Evolutionary conservation across 2,113 vertebrate genomes (phyloP).

Genomic region (Morone saxatilis): DNA sequence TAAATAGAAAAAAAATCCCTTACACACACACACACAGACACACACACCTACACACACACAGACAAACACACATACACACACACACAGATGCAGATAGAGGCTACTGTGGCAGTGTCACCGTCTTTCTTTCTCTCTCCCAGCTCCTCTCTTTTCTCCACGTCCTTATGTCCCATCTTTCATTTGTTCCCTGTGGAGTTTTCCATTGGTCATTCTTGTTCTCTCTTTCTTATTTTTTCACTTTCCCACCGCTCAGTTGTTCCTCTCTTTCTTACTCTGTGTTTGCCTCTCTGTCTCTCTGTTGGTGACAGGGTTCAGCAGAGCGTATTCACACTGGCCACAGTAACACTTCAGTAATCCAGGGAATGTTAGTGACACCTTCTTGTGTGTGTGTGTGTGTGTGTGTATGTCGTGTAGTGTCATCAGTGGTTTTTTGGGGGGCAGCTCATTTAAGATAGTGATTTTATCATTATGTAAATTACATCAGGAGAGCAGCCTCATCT

Average conservation of each 20-base stretch:
- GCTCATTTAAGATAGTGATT: conserved; percentile 77
- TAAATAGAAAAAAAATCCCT: conserved; percentile 10
- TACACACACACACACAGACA: neutral
- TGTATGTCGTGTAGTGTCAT: conserved; percentile 29
- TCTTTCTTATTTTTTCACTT: neutral
- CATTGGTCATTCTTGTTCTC: conserved; percentile 16
- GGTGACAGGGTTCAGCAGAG: conserved; percentile 52
- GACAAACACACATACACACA: conserved; percentile 17
- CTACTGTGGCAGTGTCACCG: conserved; percentile 22
- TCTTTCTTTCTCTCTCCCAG: conserved; percentile 2
- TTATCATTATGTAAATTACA: conserved; percentile 80
- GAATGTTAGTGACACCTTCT: conserved; percentile 29
- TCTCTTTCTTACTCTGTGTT: neutral
- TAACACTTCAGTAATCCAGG: conserved; percentile 54
- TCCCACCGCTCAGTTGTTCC: too few relatives aligned
- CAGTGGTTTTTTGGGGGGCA: conserved; percentile 56
- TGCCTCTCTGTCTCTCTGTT: conserved; percentile 28
- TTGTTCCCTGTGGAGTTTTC: conserved; percentile 54
- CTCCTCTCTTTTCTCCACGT: neutral
- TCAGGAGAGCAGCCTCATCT: conserved; percentile 68
- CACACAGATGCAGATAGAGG: conserved; percentile 35
- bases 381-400: conserved; percentile 12
- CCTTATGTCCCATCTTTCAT: conserved; percentile 40
- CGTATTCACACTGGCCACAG: conserved; percentile 42
- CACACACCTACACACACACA: conserved; percentile 16